Conservation (phyloP, 2,888 invertebrate genomes). For the Mimumesa dahlbomi region DNA sequence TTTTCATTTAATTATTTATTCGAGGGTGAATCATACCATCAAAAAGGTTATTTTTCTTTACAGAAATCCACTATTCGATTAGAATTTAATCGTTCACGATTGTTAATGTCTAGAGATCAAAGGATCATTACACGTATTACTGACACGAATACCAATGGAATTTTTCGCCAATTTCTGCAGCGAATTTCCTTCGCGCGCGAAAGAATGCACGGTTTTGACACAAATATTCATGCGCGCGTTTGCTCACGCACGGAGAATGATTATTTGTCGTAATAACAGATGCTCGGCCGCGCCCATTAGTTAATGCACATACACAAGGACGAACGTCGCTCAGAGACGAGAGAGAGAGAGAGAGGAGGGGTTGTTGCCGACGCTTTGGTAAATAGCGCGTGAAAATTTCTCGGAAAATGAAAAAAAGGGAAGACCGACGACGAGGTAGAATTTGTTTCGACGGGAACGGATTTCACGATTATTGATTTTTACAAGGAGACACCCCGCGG, state of each 20-base stretch:
- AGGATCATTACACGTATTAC: too few species aligned
- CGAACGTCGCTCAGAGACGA: conserved; percentile 10
- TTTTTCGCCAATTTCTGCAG: conserved; percentile 1
- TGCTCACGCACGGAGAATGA: conserved; percentile 53
- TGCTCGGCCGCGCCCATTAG: conserved; percentile 57
- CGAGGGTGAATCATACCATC: too few species aligned
- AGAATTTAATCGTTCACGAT: too few species aligned
- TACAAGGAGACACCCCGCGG: too few species aligned
- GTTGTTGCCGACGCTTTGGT: conserved; percentile 20
- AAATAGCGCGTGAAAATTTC: conserved; percentile 7
- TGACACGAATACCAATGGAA: conserved; percentile 27
- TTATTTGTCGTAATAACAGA: conserved; percentile 63
- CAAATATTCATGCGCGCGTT: conserved; percentile 47
- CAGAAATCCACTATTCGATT: too few species aligned
- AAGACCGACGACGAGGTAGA: too few species aligned
- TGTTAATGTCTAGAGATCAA: too few species aligned
- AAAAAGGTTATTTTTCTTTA: too few species aligned
- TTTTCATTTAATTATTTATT: too few species aligned
- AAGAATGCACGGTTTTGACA: conserved; percentile 32
- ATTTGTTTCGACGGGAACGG: too few species aligned
- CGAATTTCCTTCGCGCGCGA: background rate
- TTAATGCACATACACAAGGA: conserved; percentile 22
- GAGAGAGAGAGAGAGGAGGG: background rate
- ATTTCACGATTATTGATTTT: too few species aligned
- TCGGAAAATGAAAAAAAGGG: too few species aligned